Evolutionary conservation across 1,140 invertebrate species (phyloP).

Genomic region (Lerema accius): DNA sequence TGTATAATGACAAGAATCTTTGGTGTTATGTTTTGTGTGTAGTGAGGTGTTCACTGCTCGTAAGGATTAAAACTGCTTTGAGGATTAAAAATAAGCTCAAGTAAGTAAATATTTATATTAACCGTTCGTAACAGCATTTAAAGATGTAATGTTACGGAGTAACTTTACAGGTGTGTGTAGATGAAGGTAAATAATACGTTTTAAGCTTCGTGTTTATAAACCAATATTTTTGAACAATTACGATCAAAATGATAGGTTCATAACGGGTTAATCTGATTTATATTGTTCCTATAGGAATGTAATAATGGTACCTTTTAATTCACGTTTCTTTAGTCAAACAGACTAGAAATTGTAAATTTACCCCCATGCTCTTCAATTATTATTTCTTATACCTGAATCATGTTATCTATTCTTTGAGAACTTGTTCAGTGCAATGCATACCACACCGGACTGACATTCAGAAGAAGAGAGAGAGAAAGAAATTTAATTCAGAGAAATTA

Average conservation of each 20-base stretch:
- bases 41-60: conserved; percentile 48
- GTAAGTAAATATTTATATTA: conserved; percentile 76
- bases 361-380: no score
- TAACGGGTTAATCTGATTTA: no score
- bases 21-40: conserved; percentile 67
- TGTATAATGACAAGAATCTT: conserved; percentile 67
- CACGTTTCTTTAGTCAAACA: no score
- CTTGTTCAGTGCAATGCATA: no score
- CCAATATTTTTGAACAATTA: background rate
- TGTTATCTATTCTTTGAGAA: no score
- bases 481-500: no score
- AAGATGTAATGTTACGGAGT: conserved; percentile 25
- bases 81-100: conserved; percentile 71
- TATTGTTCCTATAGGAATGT: background rate
- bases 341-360: no score
- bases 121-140: conserved; percentile 24
- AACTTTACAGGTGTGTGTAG: background rate
- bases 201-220: background rate
- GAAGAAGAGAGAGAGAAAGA: no score
- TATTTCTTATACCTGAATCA: no score
- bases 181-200: conserved; percentile 7
- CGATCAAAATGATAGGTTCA: background rate
- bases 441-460: no score
- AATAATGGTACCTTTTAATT: background rate
- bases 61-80: conserved; percentile 57